Conservation (phyloP, 2,113 vertebrate genomes). For the Etia nguti region DNA sequence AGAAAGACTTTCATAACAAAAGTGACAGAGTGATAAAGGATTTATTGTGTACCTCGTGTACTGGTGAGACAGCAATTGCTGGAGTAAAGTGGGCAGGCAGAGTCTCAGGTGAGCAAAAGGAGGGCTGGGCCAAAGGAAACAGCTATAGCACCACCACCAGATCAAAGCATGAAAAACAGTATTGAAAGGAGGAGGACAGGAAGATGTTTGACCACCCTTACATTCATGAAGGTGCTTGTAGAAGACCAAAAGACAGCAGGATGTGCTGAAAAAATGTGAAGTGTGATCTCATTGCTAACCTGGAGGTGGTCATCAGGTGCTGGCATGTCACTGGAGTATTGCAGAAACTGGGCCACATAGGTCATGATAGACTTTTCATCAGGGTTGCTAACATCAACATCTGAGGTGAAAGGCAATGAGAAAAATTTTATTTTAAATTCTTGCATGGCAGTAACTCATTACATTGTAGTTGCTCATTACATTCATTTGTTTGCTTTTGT, state of each 20-base stretch:
- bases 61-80: conserved; percentile 24
- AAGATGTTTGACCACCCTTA: neutral
- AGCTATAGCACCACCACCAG: conserved; percentile 21
- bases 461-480: neutral
- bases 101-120: conserved; percentile 16
- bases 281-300: conserved; percentile 61
- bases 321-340: conserved; percentile 77
- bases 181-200: neutral
- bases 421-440: neutral
- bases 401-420: conserved; percentile 51
- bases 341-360: conserved; percentile 89
- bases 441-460: neutral
- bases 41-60: conserved; percentile 9
- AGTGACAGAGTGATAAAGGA: neutral
- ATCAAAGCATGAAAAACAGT: neutral
- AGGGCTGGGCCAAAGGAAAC: conserved; percentile 30
- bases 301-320: conserved; percentile 61
- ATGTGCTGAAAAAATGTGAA: neutral
- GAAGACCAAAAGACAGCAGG: neutral
- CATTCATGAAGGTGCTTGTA: neutral
- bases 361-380: conserved; percentile 96
- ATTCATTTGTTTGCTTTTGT: neutral
- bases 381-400: conserved; percentile 80
- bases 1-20: neutral
- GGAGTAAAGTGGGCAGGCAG: conserved; percentile 21